Evolutionary conservation across 2,888 invertebrate species (phyloP).

Genomic region (Blastobasis adustella): DNA sequence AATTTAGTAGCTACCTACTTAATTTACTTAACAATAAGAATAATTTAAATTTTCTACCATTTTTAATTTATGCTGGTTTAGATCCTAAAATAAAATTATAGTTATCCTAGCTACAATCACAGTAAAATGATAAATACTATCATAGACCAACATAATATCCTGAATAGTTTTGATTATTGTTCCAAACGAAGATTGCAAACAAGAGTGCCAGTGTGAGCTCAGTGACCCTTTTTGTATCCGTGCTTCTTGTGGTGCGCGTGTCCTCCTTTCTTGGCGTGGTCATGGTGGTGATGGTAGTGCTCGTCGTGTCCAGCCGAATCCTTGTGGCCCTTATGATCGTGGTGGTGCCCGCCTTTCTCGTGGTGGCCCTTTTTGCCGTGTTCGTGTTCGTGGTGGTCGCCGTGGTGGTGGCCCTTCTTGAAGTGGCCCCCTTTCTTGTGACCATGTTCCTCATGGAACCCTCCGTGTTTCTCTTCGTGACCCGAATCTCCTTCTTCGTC

Average conservation of each 20-base stretch:
- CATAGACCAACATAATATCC: constrained; percentile 10
- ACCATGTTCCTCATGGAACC: constrained; percentile 85
- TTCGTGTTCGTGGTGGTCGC: constrained; percentile 83
- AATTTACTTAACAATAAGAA: constrained; percentile 13
- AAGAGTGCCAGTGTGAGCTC: constrained; percentile 9
- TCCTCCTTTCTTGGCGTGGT: constrained; percentile 86
- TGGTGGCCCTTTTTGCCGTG: constrained; percentile 87
- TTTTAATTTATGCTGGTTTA: background rate
- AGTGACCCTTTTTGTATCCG: constrained; percentile 77
- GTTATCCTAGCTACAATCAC: constrained; percentile 9
- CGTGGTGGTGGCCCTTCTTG: constrained; percentile 88
- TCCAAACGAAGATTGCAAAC: background rate
- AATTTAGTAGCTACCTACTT: constrained; percentile 16
- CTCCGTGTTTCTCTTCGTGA: constrained; percentile 88
- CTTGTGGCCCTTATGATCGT: constrained; percentile 87
- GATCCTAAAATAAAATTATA: background rate
- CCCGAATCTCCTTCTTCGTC: constrained; percentile 89
- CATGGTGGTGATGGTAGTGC: constrained; percentile 83
- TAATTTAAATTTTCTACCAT: constrained; percentile 14
- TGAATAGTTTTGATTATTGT: constrained; percentile 1
- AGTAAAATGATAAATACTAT: constrained; percentile 17
- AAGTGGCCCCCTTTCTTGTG: constrained; percentile 88
- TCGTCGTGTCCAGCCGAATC: constrained; percentile 84
- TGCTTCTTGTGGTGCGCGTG: constrained; percentile 87
- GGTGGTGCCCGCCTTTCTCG: constrained; percentile 86